Evolutionary conservation across 1,140 invertebrate genomes (phyloP).

Genomic region (Eupeodes corollae): DNA sequence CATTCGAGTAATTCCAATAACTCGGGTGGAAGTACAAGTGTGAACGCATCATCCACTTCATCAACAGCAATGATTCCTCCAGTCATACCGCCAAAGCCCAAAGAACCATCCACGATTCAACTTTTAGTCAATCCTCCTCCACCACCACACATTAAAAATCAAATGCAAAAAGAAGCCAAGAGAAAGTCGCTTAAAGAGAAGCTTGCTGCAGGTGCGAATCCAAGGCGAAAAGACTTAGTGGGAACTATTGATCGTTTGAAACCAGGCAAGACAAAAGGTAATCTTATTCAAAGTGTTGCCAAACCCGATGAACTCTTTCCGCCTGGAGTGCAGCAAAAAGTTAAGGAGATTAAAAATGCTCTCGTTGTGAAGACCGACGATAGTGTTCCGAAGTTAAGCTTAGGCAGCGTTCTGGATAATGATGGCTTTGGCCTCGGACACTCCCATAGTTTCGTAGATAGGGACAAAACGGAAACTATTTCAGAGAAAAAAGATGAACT

Average conservation of each 20-base stretch:
- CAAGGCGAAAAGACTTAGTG: slow-evolving; percentile 56
- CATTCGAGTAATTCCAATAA: slow-evolving; percentile 32
- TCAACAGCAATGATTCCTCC: slow-evolving; percentile 22
- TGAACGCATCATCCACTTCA: slow-evolving; percentile 14
- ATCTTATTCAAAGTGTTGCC: slow-evolving; percentile 50
- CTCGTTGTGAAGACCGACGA: slow-evolving; percentile 44
- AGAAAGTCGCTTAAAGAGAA: slow-evolving; percentile 32
- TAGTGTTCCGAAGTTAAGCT: slow-evolving; percentile 62
- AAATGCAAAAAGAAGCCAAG: slow-evolving; percentile 33
- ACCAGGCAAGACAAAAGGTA: slow-evolving; percentile 74
- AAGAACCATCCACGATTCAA: slow-evolving; percentile 33
- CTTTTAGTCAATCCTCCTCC: slow-evolving; percentile 26
- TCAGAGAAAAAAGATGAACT: background rate
- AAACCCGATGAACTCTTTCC: slow-evolving; percentile 41
- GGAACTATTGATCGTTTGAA: slow-evolving; percentile 70
- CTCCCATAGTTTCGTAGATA: slow-evolving; percentile 43
- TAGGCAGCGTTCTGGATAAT: slow-evolving; percentile 65
- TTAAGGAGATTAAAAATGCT: slow-evolving; percentile 44
- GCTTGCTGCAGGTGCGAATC: slow-evolving; percentile 16
- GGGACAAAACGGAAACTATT: slow-evolving; percentile 2
- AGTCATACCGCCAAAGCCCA: slow-evolving; percentile 37
- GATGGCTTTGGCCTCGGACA: slow-evolving; percentile 47
- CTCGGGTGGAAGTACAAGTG: slow-evolving; percentile 29
- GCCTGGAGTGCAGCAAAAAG: slow-evolving; percentile 36
- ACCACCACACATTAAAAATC: slow-evolving; percentile 30